Base-by-base conservation (phyloP, 2,888 invertebrate species). In the Alsophila aescularia region DNA sequence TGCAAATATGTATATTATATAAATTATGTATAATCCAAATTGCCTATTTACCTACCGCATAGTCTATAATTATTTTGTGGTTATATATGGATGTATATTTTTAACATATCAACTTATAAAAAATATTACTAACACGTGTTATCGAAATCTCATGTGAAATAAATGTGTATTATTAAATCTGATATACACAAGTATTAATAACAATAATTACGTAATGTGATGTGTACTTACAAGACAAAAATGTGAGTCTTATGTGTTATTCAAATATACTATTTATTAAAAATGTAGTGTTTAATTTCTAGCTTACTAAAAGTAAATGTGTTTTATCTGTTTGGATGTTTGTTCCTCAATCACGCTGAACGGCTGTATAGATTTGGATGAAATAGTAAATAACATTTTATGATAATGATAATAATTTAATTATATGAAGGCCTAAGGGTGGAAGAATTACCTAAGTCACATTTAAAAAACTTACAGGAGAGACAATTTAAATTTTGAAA, bases 201-300 rank as follows among this genome's bases (percentile, higher is more conserved):
- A 29, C 15, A 3, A 39, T 24, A n/a, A 31, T 37, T 47, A 45
- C 21, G 12, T 12, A 18, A 15, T n/a, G n/a, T n/a, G n/a, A n/a
- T 34, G 21, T 50, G 53, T 54, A 58, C 53, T 58, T 58, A 54
- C 16, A 18, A 31, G 51, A 51, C 47, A 24, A 7, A 24, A 24
- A 24, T 24, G 7, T 24, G 24, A 24, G 24, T 24, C 24, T 24
- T 42, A 42, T 42, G 45, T 49, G 44, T 50, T 50, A 42, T 45
- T 13, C 32, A 45, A 62, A 57, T 51, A 57, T 53, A 53, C 21
- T 52, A 57, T 52, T 58, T 56, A 59, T 55, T 53, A 35, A 49
- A 29, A 42, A 1, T 5, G n/a, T n/a, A n/a, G n/a, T n/a, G n/a
- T n/a, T n/a, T n/a, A n/a, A n/a, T n/a, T n/a, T n/a, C n/a, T n/a